Evolutionary conservation across 2,888 invertebrate genomes (phyloP), one percentile per base, ranked within the genome.

Genomic region (Petrolisthes cinctipes): DNA sequence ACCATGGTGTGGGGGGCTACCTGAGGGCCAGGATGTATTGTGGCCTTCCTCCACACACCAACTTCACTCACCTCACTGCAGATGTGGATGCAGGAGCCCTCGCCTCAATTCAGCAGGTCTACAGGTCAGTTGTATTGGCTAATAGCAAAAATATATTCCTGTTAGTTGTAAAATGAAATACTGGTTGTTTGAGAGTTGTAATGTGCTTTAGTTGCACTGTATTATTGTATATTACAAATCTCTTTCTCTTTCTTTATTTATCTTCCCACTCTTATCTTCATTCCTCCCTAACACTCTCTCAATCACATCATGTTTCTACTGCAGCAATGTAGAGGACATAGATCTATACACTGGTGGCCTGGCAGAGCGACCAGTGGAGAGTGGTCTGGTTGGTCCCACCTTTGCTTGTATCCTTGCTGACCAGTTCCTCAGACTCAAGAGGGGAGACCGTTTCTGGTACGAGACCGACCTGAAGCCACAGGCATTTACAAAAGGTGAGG

Each of bases 401-500:
- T 95, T 97, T 85, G 96, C 95, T 23, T 98, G 98, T 92, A 94
- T 98, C 90, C 94, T 98, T 80, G 94, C 96, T 0, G 96, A 97
- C 93, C 98, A 98, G 93, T 98, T 98, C 93, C 93, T 95, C 23
- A 93, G 97, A 81, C 92, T 97, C 54, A 97, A 97, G 93, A 92
- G 94, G 75, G 98, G 96, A 0, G 98, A 98, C 93, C 94, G 97
- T 80, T 97, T 95, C 93, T 98, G 97, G 97, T 98, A 97, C 92
- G 98, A 98, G 93, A 95, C 95, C 66, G 93, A 93, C 0, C 94
- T 95, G 86, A 93, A 94, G 66, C 94, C 94, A 0, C 94, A 95
- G 89, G 94, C 94, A 5, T 97, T 97, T 91, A 95, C 95, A 1
- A 92, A 93, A 92, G 95, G 96, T 96, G 53, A 7, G 51, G 9